Percentiles rank a stretch among this genome's conserved stretches.
Evolutionary conservation across 2,888 invertebrate genomes (phyloP).

Genomic region (Chrysodeixis includens): DNA sequence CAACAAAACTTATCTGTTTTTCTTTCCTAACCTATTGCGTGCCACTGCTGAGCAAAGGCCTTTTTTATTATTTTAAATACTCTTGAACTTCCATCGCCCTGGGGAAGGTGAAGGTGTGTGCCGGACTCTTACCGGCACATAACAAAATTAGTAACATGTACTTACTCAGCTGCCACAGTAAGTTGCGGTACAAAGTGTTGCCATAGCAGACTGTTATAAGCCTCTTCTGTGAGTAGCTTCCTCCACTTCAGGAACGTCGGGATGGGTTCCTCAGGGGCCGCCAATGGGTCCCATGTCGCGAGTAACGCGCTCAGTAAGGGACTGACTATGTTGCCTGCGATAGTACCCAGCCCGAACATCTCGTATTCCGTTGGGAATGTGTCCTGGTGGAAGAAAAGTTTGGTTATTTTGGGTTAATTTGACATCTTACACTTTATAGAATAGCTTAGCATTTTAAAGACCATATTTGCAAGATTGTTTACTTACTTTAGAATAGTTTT

Average conservation of each 20-base stretch:
- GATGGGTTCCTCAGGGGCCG: slow-evolving; percentile 90
- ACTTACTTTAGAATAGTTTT: too few species aligned
- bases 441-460: too few species aligned
- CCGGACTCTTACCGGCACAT: too few species aligned
- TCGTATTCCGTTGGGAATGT: slow-evolving; percentile 91
- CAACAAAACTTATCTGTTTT: too few species aligned
- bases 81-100: too few species aligned
- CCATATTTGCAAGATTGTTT: too few species aligned
- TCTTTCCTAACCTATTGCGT: too few species aligned
- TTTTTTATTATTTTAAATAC: too few species aligned
- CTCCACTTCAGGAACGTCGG: slow-evolving; percentile 92
- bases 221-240: slow-evolving; percentile 90
- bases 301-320: slow-evolving; percentile 94
- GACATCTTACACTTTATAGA: too few species aligned
- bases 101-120: too few species aligned
- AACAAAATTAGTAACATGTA: slow-evolving; percentile 61
- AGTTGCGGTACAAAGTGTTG: slow-evolving; percentile 97
- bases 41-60: too few species aligned
- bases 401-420: not conserved
- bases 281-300: slow-evolving; percentile 94
- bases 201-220: slow-evolving; percentile 96
- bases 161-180: slow-evolving; percentile 92
- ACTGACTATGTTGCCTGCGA: slow-evolving; percentile 95
- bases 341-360: slow-evolving; percentile 94
- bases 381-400: slow-evolving; percentile 64